These are phyloP conservation scores for Gymnoscelis rufifasciata DNA, from an alignment of 2,888 invertebrate genomes.

Conservation along the genomic window DNA sequence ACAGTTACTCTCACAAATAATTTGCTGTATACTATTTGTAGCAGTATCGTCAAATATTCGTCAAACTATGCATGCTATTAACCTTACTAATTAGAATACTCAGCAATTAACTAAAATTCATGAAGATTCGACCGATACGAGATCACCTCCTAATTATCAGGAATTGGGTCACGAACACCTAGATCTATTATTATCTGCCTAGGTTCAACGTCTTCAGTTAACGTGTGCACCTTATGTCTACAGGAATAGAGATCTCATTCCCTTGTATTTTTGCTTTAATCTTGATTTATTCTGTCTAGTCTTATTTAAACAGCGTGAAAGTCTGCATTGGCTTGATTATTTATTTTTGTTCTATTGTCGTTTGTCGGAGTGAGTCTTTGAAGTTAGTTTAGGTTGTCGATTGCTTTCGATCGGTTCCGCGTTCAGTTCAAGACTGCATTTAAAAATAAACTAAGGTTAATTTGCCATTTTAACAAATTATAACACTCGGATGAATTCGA, in stretches of 20 bases:
- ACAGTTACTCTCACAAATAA: too few relatives aligned
- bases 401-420: conserved; percentile 14
- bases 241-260: not conserved
- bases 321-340: too few relatives aligned
- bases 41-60: too few relatives aligned
- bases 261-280: not conserved
- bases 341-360: conserved; percentile 2
- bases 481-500: too few relatives aligned
- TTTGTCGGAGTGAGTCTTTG: conserved; percentile 5
- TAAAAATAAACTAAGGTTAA: too few relatives aligned
- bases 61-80: too few relatives aligned
- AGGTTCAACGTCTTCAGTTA: conserved; percentile 13
- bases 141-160: conserved; percentile 15
- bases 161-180: conserved; percentile 29
- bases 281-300: too few relatives aligned
- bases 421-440: too few relatives aligned
- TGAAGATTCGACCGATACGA: conserved; percentile 1
- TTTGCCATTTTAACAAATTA: too few relatives aligned
- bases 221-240: conserved; percentile 1
- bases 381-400: conserved; percentile 14
- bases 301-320: too few relatives aligned
- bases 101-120: not conserved
- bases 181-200: conserved; percentile 23
- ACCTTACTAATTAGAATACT: too few relatives aligned
- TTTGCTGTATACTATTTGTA: too few relatives aligned